These are phyloP conservation scores for Heliconius nattereri DNA, from an alignment of 1,140 invertebrate genomes.

Conservation along the genomic window DNA sequence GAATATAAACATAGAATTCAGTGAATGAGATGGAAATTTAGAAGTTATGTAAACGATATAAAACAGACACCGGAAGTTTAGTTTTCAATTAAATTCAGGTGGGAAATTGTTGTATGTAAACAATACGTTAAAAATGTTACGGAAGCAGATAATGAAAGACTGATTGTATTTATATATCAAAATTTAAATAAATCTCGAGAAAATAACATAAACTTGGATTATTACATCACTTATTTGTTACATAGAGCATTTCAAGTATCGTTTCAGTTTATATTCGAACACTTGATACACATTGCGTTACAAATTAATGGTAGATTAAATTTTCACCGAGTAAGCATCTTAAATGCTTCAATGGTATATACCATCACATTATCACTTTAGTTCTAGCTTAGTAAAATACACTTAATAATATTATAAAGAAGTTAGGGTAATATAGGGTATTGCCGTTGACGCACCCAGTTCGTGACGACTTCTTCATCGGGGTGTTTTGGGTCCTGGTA, in stretches of 20 bases:
- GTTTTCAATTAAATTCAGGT: neutral
- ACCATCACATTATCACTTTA: conserved; percentile 20
- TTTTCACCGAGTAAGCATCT: neutral
- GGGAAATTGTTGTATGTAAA: conserved; percentile 5
- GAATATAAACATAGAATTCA: neutral
- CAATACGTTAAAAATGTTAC: neutral
- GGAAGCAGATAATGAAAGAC: neutral
- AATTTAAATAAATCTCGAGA: neutral
- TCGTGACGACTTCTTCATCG: conserved; percentile 73
- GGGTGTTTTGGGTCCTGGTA: conserved; percentile 78
- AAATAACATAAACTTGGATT: conserved; percentile 27
- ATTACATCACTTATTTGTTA: conserved; percentile 73
- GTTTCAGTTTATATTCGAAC: conserved; percentile 31
- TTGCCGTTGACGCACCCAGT: conserved; percentile 70
- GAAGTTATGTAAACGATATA: neutral
- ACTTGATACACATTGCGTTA: conserved; percentile 32
- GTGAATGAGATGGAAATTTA: neutral
- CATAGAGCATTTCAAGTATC: conserved; percentile 44
- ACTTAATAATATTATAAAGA: conserved; percentile 4
- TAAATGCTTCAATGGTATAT: conserved; percentile 13
- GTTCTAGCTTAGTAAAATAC: neutral
- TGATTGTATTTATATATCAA: neutral
- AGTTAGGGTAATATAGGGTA: neutral
- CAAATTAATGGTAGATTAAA: conserved; percentile 24
- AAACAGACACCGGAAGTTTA: conserved; percentile 7